Conservation (phyloP, 2,797 vertebrate genomes). For the Diplodus sargus region DNA sequence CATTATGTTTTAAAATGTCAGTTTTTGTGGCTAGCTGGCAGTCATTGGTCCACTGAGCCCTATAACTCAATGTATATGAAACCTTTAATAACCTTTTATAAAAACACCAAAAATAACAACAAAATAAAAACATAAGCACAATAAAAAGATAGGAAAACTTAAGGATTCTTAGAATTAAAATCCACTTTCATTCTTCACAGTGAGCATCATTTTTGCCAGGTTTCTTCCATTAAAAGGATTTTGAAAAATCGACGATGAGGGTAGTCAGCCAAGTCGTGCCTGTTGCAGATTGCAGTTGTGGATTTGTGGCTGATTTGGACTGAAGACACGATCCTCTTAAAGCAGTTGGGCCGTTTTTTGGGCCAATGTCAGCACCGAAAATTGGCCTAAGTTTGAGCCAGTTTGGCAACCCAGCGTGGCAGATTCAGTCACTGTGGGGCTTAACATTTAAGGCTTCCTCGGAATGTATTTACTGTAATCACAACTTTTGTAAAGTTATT, state of each 20-base stretch:
- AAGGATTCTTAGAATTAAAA: neutral
- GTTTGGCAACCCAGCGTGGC: neutral
- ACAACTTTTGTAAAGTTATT: neutral
- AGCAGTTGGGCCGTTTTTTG: neutral
- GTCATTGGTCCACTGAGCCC: neutral
- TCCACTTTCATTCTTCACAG: neutral
- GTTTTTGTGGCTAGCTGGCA: neutral
- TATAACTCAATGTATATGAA: neutral
- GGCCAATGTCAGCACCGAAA: neutral
- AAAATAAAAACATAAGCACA: neutral
- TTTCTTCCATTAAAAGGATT: neutral
- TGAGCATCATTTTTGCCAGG: neutral
- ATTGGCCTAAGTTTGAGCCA: neutral
- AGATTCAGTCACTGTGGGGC: neutral
- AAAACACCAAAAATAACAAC: too few relatives aligned
- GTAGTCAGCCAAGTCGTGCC: neutral
- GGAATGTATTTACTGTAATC: neutral
- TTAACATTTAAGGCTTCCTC: neutral
- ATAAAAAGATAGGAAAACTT: neutral
- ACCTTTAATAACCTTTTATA: neutral
- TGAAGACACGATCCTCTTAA: neutral
- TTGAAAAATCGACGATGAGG: neutral
- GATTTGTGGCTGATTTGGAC: neutral
- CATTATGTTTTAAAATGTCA: neutral
- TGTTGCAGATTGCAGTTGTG: neutral